Evolutionary conservation across 2,888 invertebrate genomes (phyloP).

Genomic region (Alcis repandata): DNA sequence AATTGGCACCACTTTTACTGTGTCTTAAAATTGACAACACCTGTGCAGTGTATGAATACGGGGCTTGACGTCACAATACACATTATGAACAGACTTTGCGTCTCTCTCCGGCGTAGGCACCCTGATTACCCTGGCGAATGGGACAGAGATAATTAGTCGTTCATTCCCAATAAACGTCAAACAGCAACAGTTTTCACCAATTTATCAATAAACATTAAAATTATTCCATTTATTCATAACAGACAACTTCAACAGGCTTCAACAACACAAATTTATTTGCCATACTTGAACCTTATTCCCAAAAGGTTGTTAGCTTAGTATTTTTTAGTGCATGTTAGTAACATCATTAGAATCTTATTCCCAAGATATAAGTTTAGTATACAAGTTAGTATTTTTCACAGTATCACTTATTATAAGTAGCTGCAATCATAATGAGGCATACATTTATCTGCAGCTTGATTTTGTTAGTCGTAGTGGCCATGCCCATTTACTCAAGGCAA

Average conservation of each 20-base stretch:
- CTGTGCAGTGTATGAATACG: background rate
- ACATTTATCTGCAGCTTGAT: too few relatives aligned
- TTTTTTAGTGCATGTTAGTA: background rate
- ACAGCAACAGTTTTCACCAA: background rate
- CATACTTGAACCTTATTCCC: background rate
- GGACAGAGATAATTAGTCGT: background rate
- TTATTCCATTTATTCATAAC: too few relatives aligned
- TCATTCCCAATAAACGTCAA: background rate
- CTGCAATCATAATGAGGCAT: too few relatives aligned
- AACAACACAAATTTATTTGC: background rate
- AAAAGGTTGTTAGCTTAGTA: background rate
- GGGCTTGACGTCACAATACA: background rate
- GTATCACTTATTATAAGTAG: background rate
- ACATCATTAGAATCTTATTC: background rate
- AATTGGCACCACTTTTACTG: too few relatives aligned
- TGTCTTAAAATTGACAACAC: background rate
- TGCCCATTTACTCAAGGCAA: too few relatives aligned
- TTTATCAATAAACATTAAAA: too few relatives aligned
- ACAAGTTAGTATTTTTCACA: background rate
- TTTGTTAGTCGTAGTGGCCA: too few relatives aligned
- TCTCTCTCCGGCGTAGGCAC: background rate
- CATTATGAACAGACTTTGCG: background rate
- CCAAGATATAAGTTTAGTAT: background rate
- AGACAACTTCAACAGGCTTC: background rate
- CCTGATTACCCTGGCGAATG: constrained; percentile 5